phyloP scores from a whole-genome alignment of 2,888 invertebrate species.

The Acanthosepion esculentum region DNA sequence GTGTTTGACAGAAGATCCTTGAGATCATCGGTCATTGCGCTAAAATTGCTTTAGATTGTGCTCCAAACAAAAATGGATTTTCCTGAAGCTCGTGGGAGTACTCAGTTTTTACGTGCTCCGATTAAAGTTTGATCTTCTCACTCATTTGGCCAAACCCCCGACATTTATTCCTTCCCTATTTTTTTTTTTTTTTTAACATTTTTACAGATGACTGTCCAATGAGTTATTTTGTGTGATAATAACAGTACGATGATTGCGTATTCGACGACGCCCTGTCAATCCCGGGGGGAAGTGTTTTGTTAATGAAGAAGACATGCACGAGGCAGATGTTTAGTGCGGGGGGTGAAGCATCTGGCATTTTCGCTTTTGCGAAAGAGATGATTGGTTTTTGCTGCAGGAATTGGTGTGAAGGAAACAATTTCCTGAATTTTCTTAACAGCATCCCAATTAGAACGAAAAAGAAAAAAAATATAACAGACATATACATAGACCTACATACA shows the following conservation, averaged over 20 bases:
- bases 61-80: not conserved
- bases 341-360: not conserved
- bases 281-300: not conserved
- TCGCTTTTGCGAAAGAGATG: not conserved
- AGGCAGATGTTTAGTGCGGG: not conserved
- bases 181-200: not conserved
- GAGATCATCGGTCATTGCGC: not conserved
- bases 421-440: not conserved
- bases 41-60: not conserved
- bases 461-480: not conserved
- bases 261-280: not conserved
- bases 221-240: constrained; percentile 8
- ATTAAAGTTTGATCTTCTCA: not conserved
- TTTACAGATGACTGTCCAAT: not conserved
- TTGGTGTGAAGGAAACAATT: constrained; percentile 1
- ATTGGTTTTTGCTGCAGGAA: not conserved
- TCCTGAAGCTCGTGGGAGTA: not conserved
- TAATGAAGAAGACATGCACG: not conserved
- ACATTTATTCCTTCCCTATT: not conserved
- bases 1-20: not conserved
- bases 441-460: not conserved
- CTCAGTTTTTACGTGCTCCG: not conserved
- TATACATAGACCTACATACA: not conserved
- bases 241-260: not conserved
- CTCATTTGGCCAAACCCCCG: not conserved